These are phyloP conservation scores for Ia io DNA, from an alignment of 2,113 vertebrate species.

Conservation along the genomic window DNA sequence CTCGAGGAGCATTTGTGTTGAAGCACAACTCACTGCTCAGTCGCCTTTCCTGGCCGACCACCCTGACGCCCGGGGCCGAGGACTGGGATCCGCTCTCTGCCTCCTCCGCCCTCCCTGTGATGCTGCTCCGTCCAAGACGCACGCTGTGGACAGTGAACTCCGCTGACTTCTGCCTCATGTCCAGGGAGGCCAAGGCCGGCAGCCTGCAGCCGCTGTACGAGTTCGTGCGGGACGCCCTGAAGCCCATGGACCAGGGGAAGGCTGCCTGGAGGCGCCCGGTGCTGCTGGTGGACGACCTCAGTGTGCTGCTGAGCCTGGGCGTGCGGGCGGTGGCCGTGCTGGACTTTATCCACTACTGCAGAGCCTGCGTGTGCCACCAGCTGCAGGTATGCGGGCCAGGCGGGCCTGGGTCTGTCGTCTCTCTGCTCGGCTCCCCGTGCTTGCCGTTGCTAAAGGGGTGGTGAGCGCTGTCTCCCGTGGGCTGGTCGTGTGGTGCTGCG, in stretches of 20 bases:
- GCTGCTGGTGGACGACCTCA: conserved; percentile 91
- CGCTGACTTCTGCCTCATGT: conserved; percentile 23
- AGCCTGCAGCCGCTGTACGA: conserved; percentile 83
- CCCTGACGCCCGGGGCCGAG: neutral
- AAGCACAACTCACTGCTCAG: accelerated
- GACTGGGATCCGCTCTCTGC: neutral
- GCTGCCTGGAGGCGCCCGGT: conserved; percentile 82
- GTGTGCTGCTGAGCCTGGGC: conserved; percentile 91
- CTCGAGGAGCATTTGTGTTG: neutral
- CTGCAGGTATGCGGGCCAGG: conserved; percentile 82
- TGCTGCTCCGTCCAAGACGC: neutral
- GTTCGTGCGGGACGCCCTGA: conserved; percentile 82
- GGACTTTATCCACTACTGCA: conserved; percentile 95
- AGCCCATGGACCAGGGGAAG: accelerated
- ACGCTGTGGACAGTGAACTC: neutral
- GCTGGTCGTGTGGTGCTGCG: neutral
- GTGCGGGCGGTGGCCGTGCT: conserved; percentile 78
- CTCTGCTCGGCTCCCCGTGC: neutral
- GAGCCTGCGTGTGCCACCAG: conserved; percentile 84
- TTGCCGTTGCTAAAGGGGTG: neutral
- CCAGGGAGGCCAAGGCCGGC: conserved; percentile 72
- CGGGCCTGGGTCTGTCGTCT: neutral
- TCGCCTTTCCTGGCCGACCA: neutral
- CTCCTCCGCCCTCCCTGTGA: neutral
- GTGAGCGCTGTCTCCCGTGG: neutral